Base-by-base conservation (phyloP, 2,797 vertebrate genomes). In the Simalia tracyae region DNA sequence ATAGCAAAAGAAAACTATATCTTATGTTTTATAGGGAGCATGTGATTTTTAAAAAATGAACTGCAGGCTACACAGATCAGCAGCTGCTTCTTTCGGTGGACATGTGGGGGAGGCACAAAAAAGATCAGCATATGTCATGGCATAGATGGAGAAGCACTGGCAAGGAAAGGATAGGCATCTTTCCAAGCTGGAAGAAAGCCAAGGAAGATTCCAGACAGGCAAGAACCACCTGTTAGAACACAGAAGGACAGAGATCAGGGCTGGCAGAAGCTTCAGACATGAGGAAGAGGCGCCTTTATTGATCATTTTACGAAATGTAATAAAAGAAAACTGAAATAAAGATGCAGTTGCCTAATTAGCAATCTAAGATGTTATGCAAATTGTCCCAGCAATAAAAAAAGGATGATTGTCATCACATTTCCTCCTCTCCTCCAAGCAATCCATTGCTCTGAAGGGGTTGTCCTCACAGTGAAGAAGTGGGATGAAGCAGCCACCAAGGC, bases 121-220 rank as follows among this genome's bases (percentile, higher is more conserved):
- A 42, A 2, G 17, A 97, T 98, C 97, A 98, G 98, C 98, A 98
- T 97, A 98, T 98, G 98, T 97, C 97, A 98, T 95, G 31, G 94
- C 96, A 95, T 46, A 96, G 95, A 81, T 94, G 84, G 93, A 72
- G 96, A 96, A 88, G 94, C 96, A 95, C 94, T 95, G 94, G 92
- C 91, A 95, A 96, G 94, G 96, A 98, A 97, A 94, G 96, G 95
- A 92, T 94, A 96, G 97, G 97, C 95, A 97, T 96, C 84, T 90
- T 96, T 97, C 76, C 97, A 97, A 98, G 96, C 96, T 95, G 91
- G 96, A 95, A 93, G 92, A 93, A 91, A 96, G 96, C 95, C 97
- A 97, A 97, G 96, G 94, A 97, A 94, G 96, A 98, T 98, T 97
- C 97, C 97, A 97, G 97, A 97, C 93, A 97, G 97, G 97, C 94